Base-by-base conservation (phyloP, 2,888 invertebrate species). In the Chrysotoxum bicinctum region DNA sequence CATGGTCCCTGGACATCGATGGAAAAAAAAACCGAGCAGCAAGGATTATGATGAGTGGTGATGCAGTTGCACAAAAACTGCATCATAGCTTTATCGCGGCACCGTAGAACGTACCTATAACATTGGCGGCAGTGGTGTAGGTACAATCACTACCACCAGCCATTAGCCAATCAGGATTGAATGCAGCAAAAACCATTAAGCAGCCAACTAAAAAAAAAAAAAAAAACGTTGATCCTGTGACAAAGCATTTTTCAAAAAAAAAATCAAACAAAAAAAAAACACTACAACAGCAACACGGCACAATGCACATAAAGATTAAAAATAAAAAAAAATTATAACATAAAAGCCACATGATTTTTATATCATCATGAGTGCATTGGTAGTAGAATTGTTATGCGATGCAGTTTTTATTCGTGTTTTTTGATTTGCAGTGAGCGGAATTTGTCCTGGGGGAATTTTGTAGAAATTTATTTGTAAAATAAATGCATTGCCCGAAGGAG, bases 31-130 rank as follows among this genome's bases (percentile, higher is more conserved):
- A 56, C 14, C 58, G 30, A 23, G 10, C 37, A 56, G 19, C 62
- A 58, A 64, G 64, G 48, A 77, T 77, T 73, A 81, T 85, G 85
- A 85, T 85, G 81, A 81, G 85, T 76, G 73, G 72, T 77, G 85
- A 85, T 85, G 85, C 81, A 85, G 64, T 76, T 85, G 85, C 85
- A 85, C 72, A 81, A 76, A 81, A 85, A 85, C 81, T 85, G 85
- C 85, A 85, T 80, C 84, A 76, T 43, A 40, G 75, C 70, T 68
- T 70, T 80, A 80, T 80, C 68, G 76, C 16, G 64, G 32, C 19
- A 35, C 37, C 21, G 68, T 26, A 40, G 48, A 30, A 30, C 16
- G 6, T 26, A 30, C 16, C 2, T 26, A 56, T 30, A 35, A 48
- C 19, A 35, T 2, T 43, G 50, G 23, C 12, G 48, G 56, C 2